Conservation (phyloP, 2,113 vertebrate species). For the Chaetorhynchus papuensis region DNA sequence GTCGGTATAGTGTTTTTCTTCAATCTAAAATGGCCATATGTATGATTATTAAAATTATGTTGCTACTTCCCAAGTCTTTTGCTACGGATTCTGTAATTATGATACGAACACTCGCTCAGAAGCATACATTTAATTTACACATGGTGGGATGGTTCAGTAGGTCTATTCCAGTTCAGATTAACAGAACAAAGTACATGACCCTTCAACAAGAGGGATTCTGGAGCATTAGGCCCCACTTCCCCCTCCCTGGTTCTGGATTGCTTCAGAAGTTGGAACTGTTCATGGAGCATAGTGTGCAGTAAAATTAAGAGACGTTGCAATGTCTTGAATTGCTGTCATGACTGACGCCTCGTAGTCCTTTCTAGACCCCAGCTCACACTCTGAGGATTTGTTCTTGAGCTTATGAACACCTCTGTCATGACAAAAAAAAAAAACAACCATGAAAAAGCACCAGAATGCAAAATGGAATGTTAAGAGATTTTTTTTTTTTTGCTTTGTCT, state of each 20-base stretch:
- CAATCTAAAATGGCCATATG: neutral
- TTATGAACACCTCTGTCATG: neutral
- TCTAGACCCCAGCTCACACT: neutral
- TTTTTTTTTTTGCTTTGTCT: neutral
- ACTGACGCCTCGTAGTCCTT: accelerated
- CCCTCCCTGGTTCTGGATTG: neutral
- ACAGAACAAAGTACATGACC: neutral
- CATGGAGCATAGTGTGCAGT: neutral
- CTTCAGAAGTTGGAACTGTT: neutral
- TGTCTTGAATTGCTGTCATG: neutral
- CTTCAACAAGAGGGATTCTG: neutral
- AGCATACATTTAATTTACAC: neutral
- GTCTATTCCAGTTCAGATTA: neutral
- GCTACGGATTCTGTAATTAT: neutral
- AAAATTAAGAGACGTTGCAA: neutral
- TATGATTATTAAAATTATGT: neutral
- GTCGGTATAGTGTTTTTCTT: neutral
- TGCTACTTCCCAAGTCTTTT: neutral
- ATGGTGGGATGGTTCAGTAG: neutral
- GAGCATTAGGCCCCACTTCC: accelerated
- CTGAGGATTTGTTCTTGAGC: neutral
- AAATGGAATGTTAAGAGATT: neutral
- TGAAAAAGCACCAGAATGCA: neutral
- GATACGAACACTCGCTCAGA: neutral
- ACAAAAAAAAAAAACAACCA: neutral